Evolutionary conservation across 2,797 vertebrate species (phyloP).

Genomic region (Benthosema pterotum): DNA sequence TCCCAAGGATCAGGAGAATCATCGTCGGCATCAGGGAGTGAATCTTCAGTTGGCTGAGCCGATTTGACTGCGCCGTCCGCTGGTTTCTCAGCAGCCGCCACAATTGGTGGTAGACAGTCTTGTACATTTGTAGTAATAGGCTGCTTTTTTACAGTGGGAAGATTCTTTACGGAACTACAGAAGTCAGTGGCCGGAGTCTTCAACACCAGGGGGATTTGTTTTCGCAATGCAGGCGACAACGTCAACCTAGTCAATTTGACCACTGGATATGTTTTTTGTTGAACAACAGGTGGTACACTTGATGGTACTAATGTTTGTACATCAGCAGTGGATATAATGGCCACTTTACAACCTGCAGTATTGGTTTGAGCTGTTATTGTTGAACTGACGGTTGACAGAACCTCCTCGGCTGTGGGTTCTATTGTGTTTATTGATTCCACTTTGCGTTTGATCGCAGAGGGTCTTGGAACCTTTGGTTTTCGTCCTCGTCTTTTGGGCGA

Average conservation of each 20-base stretch:
- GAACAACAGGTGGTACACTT: not conserved
- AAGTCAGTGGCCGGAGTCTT: not conserved
- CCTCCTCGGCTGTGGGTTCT: too few species aligned
- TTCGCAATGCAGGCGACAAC: conserved; percentile 32
- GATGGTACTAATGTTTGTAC: not conserved
- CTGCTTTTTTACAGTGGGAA: too few species aligned
- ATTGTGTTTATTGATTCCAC: too few species aligned
- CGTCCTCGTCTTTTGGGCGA: too few species aligned
- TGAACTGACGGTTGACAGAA: too few species aligned
- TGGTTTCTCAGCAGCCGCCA: conserved; percentile 4
- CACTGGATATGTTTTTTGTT: conserved; percentile 20
- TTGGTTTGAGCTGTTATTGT: conserved; percentile 1
- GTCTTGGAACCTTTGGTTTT: too few species aligned
- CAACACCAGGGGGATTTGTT: conserved; percentile 15
- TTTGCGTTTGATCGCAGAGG: too few species aligned
- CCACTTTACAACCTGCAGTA: not conserved
- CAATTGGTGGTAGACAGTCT: too few species aligned
- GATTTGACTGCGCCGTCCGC: not conserved
- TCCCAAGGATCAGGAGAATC: too few species aligned
- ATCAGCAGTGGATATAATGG: not conserved
- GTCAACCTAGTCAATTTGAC: conserved; percentile 53
- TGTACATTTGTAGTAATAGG: too few species aligned
- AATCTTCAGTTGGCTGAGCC: not conserved
- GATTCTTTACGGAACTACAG: too few species aligned
- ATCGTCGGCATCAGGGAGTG: not conserved